phyloP scores from a whole-genome alignment of 2,113 vertebrate genomes.

The Leptocoma aspasia region DNA sequence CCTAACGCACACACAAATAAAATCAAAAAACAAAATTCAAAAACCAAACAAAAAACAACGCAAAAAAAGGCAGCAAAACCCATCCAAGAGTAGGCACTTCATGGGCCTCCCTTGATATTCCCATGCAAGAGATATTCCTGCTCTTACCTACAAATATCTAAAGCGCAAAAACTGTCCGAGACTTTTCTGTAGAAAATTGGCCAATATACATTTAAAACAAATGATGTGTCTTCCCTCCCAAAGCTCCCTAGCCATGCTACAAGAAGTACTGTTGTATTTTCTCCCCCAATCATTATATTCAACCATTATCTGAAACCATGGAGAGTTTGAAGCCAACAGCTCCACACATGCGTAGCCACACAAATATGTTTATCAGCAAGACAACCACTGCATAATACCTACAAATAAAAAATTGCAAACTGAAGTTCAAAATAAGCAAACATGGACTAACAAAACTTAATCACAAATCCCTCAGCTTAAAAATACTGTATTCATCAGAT shows the following conservation, averaged over 20 bases:
- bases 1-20: not conserved
- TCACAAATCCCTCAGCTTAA: not conserved
- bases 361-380: not conserved
- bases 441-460: not conserved
- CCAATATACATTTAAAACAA: not conserved
- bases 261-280: not conserved
- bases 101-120: not conserved
- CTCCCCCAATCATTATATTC: not conserved
- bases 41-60: not conserved
- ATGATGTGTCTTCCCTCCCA: not conserved
- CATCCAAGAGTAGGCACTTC: fast-evolving
- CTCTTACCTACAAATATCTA: not conserved
- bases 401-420: not conserved
- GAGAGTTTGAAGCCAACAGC: not conserved
- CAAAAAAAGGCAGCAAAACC: not conserved
- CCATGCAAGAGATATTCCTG: not conserved
- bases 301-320: not conserved
- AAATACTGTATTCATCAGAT: not conserved
- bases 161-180: not conserved
- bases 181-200: not conserved
- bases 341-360: not conserved
- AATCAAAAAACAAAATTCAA: not conserved
- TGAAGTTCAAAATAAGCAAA: not conserved
- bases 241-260: not conserved
- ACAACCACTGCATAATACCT: not conserved